These are phyloP conservation scores for Hypolimnas misippus DNA, from an alignment of 2,888 invertebrate species.

Conservation along the genomic window DNA sequence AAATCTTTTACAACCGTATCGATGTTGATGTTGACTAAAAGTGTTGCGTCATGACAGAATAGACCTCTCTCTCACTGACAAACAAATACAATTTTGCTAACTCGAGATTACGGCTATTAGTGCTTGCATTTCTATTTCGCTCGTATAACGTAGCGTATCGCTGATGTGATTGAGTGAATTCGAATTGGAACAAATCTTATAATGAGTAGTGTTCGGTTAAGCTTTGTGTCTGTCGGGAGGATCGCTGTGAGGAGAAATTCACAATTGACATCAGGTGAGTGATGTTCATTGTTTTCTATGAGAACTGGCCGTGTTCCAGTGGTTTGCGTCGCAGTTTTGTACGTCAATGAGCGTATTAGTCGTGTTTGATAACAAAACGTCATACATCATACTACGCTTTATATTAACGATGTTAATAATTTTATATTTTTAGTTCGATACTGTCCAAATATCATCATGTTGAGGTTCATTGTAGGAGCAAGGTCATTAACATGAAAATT, in stretches of 20 bases:
- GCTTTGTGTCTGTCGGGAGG: constrained; percentile 78
- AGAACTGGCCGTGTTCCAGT: constrained; percentile 69
- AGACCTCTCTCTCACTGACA: constrained; percentile 76
- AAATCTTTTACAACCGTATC: constrained; percentile 61
- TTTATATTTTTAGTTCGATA: constrained; percentile 7
- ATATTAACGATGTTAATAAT: constrained; percentile 19
- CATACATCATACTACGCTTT: constrained; percentile 43
- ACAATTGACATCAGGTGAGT: constrained; percentile 76
- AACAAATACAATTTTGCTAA: constrained; percentile 82
- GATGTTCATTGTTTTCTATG: constrained; percentile 58
- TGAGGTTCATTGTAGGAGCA: constrained; percentile 30
- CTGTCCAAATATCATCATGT: background rate
- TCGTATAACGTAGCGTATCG: constrained; percentile 57
- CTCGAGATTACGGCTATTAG: constrained; percentile 47
- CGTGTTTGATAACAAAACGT: constrained; percentile 76
- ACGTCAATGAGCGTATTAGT: constrained; percentile 47
- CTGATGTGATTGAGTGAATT: constrained; percentile 70
- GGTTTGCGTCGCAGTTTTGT: constrained; percentile 57
- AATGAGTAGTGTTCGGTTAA: constrained; percentile 81
- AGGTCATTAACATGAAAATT: constrained; percentile 50
- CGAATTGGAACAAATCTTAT: constrained; percentile 51
- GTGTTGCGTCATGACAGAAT: constrained; percentile 84
- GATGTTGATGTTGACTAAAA: constrained; percentile 79
- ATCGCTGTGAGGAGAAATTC: constrained; percentile 77
- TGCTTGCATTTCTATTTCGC: constrained; percentile 63